A percentile compares a stretch with the other conserved stretches of the same genome.
Conservation (phyloP, 2,113 vertebrate species). For the Emydocephalus ijimae region DNA sequence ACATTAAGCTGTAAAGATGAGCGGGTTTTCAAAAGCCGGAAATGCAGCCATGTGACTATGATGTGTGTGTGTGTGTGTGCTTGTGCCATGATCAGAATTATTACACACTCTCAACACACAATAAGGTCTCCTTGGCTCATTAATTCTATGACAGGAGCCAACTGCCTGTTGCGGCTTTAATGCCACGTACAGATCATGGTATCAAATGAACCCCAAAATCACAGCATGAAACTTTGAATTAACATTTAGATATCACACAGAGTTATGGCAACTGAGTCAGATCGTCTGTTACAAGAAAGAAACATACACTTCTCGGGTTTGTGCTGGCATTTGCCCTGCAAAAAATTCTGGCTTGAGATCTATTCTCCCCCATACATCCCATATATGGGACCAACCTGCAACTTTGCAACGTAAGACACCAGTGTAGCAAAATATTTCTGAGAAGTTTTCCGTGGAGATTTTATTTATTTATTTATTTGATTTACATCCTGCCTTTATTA, state of each 20-base stretch:
- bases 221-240: not conserved
- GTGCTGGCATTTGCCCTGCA: not conserved
- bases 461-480: not conserved
- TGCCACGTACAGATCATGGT: not conserved
- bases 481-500: not conserved
- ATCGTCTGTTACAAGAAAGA: not conserved
- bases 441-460: not conserved
- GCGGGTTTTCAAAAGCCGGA: no score
- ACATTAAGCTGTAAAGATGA: no score
- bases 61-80: no score
- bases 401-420: not conserved
- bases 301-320: not conserved
- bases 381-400: not conserved
- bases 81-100: not conserved
- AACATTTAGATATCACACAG: not conserved
- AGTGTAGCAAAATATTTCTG: not conserved
- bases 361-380: not conserved
- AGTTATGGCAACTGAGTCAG: not conserved
- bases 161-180: not conserved
- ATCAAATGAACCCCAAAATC: not conserved
- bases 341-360: not conserved
- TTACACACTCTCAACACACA: not conserved
- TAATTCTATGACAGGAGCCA: not conserved
- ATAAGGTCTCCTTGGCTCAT: not conserved
- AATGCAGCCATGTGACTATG: no score